Evolutionary conservation across 53 echinoderm and acorn worm genomes (phyloP).

Genomic region (Paracentrotus lividus): DNA sequence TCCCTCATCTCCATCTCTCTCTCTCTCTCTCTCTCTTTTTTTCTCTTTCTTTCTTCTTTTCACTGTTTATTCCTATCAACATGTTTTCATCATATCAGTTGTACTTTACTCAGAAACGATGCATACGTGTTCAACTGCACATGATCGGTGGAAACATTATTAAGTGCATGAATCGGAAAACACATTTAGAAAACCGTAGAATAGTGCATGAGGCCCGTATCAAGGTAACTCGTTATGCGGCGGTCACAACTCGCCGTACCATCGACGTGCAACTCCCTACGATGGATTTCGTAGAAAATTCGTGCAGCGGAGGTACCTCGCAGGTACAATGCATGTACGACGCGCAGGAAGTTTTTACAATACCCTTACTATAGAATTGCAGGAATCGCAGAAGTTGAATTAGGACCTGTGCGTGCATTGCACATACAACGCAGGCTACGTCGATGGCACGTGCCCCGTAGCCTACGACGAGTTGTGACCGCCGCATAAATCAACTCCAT

Average conservation of each 20-base stretch:
- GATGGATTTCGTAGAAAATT: no score
- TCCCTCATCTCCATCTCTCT: background rate
- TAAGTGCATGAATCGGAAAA: conserved; percentile 35
- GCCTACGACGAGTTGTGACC: no score
- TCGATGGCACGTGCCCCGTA: no score
- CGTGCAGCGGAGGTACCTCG: no score
- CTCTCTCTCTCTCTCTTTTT: background rate
- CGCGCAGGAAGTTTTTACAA: no score
- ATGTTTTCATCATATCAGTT: background rate
- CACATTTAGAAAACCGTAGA: background rate
- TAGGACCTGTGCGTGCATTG: no score
- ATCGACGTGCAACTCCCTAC: no score
- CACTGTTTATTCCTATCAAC: background rate
- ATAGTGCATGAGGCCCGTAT: background rate
- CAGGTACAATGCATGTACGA: no score
- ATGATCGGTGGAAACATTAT: background rate
- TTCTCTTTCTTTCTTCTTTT: background rate
- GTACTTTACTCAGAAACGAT: background rate
- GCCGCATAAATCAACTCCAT: background rate
- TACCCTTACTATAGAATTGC: no score
- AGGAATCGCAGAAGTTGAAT: no score
- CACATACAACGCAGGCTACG: no score
- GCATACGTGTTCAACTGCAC: background rate
- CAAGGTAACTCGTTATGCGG: background rate
- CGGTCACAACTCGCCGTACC: no score